Evolutionary conservation across 2,113 vertebrate genomes (phyloP), one percentile per base, ranked within the genome.

Genomic region (Ptychochromis oligacanthus): DNA sequence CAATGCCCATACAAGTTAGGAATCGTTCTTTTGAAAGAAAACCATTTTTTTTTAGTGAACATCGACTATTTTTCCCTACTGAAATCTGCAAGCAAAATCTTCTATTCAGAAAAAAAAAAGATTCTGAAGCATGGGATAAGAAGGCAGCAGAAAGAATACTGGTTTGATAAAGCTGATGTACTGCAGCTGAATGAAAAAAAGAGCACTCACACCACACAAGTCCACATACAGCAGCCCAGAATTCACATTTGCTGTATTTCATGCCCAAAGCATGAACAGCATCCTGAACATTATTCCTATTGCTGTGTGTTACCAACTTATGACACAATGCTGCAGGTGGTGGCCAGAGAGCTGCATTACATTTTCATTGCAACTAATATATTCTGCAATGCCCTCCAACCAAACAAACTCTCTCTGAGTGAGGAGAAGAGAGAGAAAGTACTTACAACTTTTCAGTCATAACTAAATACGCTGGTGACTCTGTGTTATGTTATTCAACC

Each of bases 321-420:
- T 56, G 76, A 62, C 52, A 65, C 75, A 59, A 56, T 60, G 40
- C 85, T 78, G 80, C 82, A 88, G 57, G 82, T 81, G 60, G 76
- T 52, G 65, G 83, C 76, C 76, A 82, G 61, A 82, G 43, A 77
- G 57, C 59, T 84, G 59, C 70, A 67, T 28, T 31, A 46, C 60
- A 36, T 20, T 55, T 52, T 85, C 74, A 72, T 64, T 81, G 77
- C 49, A 62, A 28, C 55, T 62, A 83, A 88, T 75, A 76, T 83
- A 89, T 83, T 76, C 74, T 2, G 55, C 74, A 79, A 24, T 13
- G 28, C 46, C 77, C 65, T 52, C 65, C 43, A 72, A 52, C 65
- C 65, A 72, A 72, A 52, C 26, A 72, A 72, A 52, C 65, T 75
- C 9, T 83, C 61, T 67, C 58, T 49, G 65, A 72, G 24, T 3